These are phyloP conservation scores for Myocastor coypus DNA, from an alignment of 2,113 vertebrate genomes.

Conservation along the genomic window DNA sequence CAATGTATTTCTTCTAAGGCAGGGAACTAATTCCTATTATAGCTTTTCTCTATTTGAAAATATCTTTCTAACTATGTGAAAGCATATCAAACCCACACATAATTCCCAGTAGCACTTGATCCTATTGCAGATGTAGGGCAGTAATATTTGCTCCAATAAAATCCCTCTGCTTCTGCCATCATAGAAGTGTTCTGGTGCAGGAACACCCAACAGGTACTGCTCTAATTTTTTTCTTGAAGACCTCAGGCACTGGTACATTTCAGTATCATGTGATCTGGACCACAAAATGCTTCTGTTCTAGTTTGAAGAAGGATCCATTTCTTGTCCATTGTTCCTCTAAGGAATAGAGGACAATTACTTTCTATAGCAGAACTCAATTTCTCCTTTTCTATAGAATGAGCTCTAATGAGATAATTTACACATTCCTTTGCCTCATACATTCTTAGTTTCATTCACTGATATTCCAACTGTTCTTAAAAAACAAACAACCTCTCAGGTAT, in stretches of 20 bases:
- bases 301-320: not conserved
- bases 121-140: not conserved
- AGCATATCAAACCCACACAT: not conserved
- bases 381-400: not conserved
- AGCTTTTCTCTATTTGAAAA: conserved; percentile 30
- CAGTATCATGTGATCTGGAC: not conserved
- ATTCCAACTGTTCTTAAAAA: conserved; percentile 42
- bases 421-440: not conserved
- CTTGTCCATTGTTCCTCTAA: not conserved
- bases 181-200: not conserved
- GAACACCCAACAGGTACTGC: not conserved
- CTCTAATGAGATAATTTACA: not conserved
- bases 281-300: not conserved
- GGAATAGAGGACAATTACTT: not conserved
- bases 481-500: not conserved
- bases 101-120: not conserved
- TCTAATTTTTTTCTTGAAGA: not conserved
- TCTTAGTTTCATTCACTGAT: not conserved
- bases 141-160: not conserved
- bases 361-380: not conserved
- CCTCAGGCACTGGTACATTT: not conserved
- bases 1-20: conserved; percentile 7
- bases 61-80: not conserved
- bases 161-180: not conserved
- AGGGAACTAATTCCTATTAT: conserved; percentile 27